A percentile compares a stretch with the other conserved stretches of the same genome.
Evolutionary conservation across 2,797 vertebrate genomes (phyloP).

Genomic region (Notolabrus celidotus): DNA sequence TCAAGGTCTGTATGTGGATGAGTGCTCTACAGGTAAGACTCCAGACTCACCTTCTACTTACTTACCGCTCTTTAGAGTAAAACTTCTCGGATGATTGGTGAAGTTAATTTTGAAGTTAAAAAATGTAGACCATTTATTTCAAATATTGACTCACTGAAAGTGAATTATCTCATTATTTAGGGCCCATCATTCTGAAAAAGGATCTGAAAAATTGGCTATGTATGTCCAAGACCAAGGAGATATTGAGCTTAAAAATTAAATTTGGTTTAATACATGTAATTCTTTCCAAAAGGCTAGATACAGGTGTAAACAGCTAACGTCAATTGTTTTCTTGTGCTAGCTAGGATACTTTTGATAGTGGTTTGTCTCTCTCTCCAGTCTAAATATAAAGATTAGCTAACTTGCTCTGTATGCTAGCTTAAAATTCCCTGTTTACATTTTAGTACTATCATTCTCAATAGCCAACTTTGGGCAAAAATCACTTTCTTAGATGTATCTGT

Average conservation of each 20-base stretch:
- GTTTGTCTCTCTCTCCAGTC: neutral
- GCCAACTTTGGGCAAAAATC: too few species aligned
- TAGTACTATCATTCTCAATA: neutral
- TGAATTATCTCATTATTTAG: neutral
- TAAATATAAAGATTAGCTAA: neutral
- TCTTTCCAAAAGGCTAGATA: too few species aligned
- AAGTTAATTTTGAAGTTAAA: slow-evolving; percentile 18
- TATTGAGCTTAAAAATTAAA: too few species aligned
- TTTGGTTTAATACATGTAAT: too few species aligned
- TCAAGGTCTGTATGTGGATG: slow-evolving; percentile 46
- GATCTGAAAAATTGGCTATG: neutral
- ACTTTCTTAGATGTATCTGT: too few species aligned
- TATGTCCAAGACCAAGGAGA: too few species aligned
- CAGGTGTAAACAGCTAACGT: neutral
- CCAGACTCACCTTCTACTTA: slow-evolving; percentile 28
- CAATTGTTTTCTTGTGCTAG: too few species aligned
- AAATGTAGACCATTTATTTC: neutral
- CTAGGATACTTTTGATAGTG: neutral
- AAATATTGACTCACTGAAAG: neutral
- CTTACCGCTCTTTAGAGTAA: neutral
- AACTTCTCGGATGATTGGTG: neutral
- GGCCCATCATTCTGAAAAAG: neutral
- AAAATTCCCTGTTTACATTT: neutral
- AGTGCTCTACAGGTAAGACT: slow-evolving; percentile 9
- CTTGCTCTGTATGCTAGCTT: neutral